Percentiles rank a stretch among this genome's conserved stretches.
phyloP scores from a whole-genome alignment of 2,113 vertebrate species.

The Vombatus ursinus region DNA sequence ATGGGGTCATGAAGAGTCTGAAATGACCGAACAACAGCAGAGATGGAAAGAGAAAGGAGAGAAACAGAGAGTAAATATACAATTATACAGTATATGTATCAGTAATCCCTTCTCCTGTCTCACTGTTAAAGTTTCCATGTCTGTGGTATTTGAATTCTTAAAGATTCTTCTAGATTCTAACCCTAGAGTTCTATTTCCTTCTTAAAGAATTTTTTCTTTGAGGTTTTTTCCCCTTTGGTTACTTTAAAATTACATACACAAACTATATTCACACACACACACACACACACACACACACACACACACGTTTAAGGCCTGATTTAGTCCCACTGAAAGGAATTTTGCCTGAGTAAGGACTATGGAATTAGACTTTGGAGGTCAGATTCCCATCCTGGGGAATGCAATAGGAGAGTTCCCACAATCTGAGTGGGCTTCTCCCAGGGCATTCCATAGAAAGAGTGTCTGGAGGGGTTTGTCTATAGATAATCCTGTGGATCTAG shows the following conservation, averaged over 20 bases:
- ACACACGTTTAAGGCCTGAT: neutral
- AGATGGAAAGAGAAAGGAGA: neutral
- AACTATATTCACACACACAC: constrained; percentile 39
- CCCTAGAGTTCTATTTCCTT: neutral
- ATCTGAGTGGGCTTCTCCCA: constrained; percentile 4
- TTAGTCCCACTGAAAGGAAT: constrained; percentile 60
- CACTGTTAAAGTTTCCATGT: neutral
- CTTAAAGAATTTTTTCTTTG: neutral
- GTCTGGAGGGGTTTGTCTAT: neutral
- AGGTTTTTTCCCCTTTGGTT: constrained; percentile 14
- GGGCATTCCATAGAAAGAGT: neutral
- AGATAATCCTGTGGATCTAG: neutral
- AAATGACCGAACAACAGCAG: neutral
- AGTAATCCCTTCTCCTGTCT: neutral
- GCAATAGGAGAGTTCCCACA: constrained; percentile 66
- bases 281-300: constrained; percentile 27
- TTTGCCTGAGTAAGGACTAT: constrained; percentile 62
- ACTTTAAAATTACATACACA: constrained; percentile 48
- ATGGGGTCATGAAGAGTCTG: neutral
- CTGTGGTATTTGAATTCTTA: neutral
- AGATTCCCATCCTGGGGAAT: constrained; percentile 64
- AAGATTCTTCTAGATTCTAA: neutral
- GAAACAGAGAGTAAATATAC: neutral
- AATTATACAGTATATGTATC: neutral
- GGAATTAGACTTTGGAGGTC: constrained; percentile 70